Percentiles rank a stretch among this genome's conserved stretches.
Evolutionary conservation across 2,888 invertebrate species (phyloP).

Genomic region (Lapara coniferarum): DNA sequence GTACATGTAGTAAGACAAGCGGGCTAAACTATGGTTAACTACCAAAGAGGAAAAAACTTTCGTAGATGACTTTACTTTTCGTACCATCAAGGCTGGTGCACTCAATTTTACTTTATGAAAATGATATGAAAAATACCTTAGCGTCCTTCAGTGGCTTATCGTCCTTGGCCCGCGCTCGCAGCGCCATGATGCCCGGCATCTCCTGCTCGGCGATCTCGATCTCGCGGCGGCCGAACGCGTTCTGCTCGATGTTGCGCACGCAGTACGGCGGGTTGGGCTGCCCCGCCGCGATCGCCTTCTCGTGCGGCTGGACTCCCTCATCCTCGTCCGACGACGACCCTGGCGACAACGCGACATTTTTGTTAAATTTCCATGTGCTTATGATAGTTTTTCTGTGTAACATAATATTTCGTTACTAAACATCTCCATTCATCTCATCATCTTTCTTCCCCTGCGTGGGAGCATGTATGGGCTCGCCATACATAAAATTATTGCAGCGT

Average conservation of each 20-base stretch:
- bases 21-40: no score
- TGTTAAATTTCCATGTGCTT: no score
- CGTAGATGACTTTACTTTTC: background rate
- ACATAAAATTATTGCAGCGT: no score
- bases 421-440: no score
- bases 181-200: conserved; percentile 99
- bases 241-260: conserved; percentile 95
- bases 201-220: conserved; percentile 99
- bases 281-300: conserved; percentile 94
- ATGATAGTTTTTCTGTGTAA: no score
- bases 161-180: conserved; percentile 94
- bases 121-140: conserved; percentile 78
- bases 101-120: background rate
- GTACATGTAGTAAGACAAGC: no score
- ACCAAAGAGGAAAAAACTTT: no score
- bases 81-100: background rate
- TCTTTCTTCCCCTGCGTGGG: no score
- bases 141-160: conserved; percentile 98
- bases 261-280: conserved; percentile 95
- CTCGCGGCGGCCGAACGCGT: conserved; percentile 96
- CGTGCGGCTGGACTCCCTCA: conserved; percentile 92
- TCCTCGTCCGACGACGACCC: conserved; percentile 98
- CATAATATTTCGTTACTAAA: no score
- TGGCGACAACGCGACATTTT: conserved; percentile 65
- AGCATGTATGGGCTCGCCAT: no score